A percentile compares a stretch with the other conserved stretches of the same genome.
phyloP scores from a whole-genome alignment of 1,140 invertebrate genomes.

The Brachionus rotundiformis region DNA sequence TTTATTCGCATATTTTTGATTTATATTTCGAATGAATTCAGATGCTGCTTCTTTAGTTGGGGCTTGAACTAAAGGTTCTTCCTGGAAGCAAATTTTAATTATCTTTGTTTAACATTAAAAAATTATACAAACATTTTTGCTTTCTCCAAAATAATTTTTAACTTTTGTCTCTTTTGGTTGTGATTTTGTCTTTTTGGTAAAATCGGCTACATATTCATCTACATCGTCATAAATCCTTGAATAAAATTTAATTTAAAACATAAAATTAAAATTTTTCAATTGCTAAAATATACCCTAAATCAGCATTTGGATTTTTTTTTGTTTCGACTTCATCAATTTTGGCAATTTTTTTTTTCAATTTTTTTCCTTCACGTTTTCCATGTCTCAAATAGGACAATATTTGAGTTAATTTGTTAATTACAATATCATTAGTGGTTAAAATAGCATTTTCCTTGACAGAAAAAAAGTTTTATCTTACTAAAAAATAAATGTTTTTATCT shows the following conservation, averaged over 20 bases:
- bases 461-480: conserved; percentile 54
- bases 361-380: conserved; percentile 60
- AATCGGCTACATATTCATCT: conserved; percentile 80
- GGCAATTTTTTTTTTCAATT: conserved; percentile 60
- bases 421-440: conserved; percentile 86
- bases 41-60: conserved; percentile 55
- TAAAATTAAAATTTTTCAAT: not conserved
- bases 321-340: conserved; percentile 19
- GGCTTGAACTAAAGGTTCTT: conserved; percentile 56
- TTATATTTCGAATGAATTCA: conserved; percentile 48
- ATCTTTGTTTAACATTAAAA: conserved; percentile 1
- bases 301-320: not conserved
- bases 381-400: conserved; percentile 86
- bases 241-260: not conserved
- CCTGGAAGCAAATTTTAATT: conserved; percentile 50
- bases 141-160: conserved; percentile 61
- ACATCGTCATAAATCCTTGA: conserved; percentile 84
- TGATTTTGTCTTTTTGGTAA: conserved; percentile 57
- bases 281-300: not conserved
- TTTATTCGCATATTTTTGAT: conserved; percentile 47
- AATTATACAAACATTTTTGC: conserved; percentile 46
- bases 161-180: conserved; percentile 64
- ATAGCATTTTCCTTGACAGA: conserved; percentile 72
- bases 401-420: conserved; percentile 94
- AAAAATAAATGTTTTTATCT: not conserved